Evolutionary conservation across 2,113 vertebrate species (phyloP).

Genomic region (Orcinus orca): DNA sequence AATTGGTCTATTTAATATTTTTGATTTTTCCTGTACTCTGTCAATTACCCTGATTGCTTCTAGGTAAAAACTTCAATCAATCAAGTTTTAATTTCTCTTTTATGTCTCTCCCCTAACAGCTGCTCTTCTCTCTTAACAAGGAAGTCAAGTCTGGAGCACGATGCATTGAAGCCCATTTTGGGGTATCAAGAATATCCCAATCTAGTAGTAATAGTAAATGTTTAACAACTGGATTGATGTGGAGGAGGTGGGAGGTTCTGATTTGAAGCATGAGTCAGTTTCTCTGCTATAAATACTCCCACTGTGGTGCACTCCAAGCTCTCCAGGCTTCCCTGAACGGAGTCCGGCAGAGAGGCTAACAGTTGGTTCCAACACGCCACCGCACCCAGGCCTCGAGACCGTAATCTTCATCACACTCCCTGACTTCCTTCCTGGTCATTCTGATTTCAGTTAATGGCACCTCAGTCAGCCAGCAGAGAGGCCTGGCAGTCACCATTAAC

Average conservation of each 20-base stretch:
- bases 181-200: not conserved
- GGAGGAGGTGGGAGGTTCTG: not conserved
- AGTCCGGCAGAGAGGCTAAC: not conserved
- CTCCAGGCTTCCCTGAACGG: too few species aligned
- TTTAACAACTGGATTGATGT: not conserved
- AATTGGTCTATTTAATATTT: not conserved
- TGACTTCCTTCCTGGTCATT: not conserved
- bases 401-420: not conserved
- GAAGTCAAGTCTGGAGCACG: not conserved
- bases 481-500: not conserved
- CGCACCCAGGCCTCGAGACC: not conserved
- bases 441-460: not conserved
- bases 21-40: not conserved
- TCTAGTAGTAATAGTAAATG: not conserved
- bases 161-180: not conserved
- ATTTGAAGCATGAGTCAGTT: too few species aligned
- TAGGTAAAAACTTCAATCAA: not conserved
- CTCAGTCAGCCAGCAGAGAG: not conserved
- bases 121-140: not conserved
- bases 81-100: not conserved
- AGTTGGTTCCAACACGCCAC: accelerated
- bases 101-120: not conserved
- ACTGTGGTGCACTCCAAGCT: not conserved
- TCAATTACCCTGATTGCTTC: not conserved
- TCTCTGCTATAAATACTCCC: not conserved